Percentiles rank a stretch among this genome's conserved stretches.
Conservation (phyloP, 2,797 vertebrate genomes). For the Anguilla pacifica region DNA sequence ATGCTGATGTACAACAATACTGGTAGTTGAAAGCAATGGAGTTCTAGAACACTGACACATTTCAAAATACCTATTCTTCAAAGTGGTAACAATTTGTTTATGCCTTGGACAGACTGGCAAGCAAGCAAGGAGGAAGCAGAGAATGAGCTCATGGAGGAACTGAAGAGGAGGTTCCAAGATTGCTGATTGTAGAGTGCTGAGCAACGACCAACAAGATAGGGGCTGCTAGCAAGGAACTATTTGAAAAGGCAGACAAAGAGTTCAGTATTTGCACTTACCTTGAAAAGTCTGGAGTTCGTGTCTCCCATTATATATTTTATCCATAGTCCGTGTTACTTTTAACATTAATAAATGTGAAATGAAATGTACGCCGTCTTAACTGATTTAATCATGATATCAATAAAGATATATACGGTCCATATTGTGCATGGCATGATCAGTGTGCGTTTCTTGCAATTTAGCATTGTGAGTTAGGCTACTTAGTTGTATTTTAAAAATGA, state of each 20-base stretch:
- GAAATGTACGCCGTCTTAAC: neutral
- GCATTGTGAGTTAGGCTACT: neutral
- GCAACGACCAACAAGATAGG: neutral
- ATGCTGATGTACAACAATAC: no score
- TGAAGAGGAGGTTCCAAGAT: constrained; percentile 23
- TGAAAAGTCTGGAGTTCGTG: neutral
- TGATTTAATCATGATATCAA: neutral
- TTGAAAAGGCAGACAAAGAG: neutral
- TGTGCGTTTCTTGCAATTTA: neutral
- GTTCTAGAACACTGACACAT: no score
- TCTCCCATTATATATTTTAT: neutral
- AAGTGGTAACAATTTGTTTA: neutral
- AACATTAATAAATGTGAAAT: neutral
- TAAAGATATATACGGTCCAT: neutral
- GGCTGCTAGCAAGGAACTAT: neutral
- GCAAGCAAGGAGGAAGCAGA: neutral
- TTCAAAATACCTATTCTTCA: no score
- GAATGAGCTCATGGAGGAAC: constrained; percentile 5
- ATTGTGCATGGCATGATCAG: neutral
- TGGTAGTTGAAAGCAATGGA: no score
- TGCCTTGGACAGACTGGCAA: constrained; percentile 11
- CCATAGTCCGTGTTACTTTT: no score
- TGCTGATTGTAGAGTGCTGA: neutral
- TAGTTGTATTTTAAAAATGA: neutral
- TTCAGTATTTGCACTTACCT: neutral